Base-by-base conservation (phyloP, 2,888 invertebrate species). In the Alloplasta piceator region DNA sequence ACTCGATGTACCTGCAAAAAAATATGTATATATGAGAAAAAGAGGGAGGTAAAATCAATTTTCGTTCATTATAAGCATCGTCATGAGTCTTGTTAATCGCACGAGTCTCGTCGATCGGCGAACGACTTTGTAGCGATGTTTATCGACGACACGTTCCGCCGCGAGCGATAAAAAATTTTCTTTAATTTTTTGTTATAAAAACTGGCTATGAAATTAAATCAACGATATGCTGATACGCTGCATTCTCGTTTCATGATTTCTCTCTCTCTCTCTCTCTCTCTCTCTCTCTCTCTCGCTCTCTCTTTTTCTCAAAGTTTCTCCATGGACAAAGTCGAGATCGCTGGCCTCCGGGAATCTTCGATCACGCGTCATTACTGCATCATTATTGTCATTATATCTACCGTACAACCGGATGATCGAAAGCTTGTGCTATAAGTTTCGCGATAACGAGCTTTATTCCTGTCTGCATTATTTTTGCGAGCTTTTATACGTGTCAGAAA, bases 1-100 rank as follows among this genome's bases (percentile, higher is more conserved):
- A 98, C 90, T 97, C 96, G 85, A 98, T 96, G 93, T 98, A 98
- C 93, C 98, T 98, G 94, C 0, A 90, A 91, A 26, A 26, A 2
- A 26, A 26, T 2, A 26, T 2, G 3, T 26, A 26, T 26, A 26
- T 26, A 26, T 26, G 26, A 26, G 26, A 26, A 26, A 26, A 26
- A 26, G 26, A 26, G 26, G 26, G 26, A 50, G 43, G 5, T 38
- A 60, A 4, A 67, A 75, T 36, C n/a, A 46, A 50, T 75, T 67
- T 75, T 60, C 7, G 36, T n/a, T 77, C 60, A 71, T 76, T 77
- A 72, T 60, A 26, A 26, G 26, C 16, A 38, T 66, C 66, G 12
- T 61, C n/a, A 16, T 41, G 1, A 3, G 4, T 52, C 10, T 41
- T 68, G 46, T 46, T 9, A 14, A 67, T 74, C 38, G 12, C 14